Percentiles rank a stretch among this genome's conserved stretches.
phyloP scores from a whole-genome alignment of 2,888 invertebrate species.

The Myopa testacea region DNA sequence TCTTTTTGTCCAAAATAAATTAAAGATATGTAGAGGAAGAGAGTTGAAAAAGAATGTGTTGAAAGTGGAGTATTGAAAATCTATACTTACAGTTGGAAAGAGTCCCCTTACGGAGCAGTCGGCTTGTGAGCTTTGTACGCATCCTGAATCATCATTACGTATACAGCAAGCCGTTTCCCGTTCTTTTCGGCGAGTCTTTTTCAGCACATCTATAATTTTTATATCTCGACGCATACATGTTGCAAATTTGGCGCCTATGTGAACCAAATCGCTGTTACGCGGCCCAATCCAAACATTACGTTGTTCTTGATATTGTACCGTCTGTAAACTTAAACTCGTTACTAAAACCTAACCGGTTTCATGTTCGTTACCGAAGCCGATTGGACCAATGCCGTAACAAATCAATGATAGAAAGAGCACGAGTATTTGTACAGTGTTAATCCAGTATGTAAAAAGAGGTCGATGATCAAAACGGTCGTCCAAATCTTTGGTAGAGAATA shows the following conservation, averaged over 20 bases:
- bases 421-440: slow-evolving; percentile 94
- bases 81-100: slow-evolving; percentile 72
- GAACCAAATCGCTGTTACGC: slow-evolving; percentile 94
- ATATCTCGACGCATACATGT: slow-evolving; percentile 97
- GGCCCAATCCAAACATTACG: slow-evolving; percentile 99
- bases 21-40: neutral
- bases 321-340: slow-evolving; percentile 92
- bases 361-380: slow-evolving; percentile 87
- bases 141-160: slow-evolving; percentile 95
- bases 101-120: slow-evolving; percentile 89
- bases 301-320: slow-evolving; percentile 89
- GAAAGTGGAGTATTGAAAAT: neutral
- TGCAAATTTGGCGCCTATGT: slow-evolving; percentile 97
- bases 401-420: slow-evolving; percentile 89
- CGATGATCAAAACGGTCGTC: slow-evolving; percentile 95
- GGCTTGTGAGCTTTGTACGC: slow-evolving; percentile 93
- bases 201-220: slow-evolving; percentile 88
- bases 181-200: slow-evolving; percentile 87
- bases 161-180: slow-evolving; percentile 97
- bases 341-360: slow-evolving; percentile 91
- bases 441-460: slow-evolving; percentile 99
- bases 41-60: neutral
- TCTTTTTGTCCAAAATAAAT: slow-evolving; percentile 60
- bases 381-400: slow-evolving; percentile 95
- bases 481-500: slow-evolving; percentile 68